Percentiles rank a stretch among this genome's conserved stretches.
phyloP scores from a whole-genome alignment of 2,797 vertebrate genomes.

The Chrosomus eos region DNA sequence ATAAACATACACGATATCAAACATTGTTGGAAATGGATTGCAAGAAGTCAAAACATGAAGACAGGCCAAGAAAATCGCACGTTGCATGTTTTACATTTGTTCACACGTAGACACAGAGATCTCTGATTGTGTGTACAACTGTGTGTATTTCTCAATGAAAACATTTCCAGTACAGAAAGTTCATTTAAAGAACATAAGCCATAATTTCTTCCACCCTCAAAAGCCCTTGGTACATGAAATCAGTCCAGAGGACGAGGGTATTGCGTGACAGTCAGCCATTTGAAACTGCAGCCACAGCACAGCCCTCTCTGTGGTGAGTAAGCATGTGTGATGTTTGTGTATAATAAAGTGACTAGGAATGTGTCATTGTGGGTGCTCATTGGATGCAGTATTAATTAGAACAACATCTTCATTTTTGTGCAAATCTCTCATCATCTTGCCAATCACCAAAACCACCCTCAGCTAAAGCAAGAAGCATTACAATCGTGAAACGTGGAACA shows the following conservation, averaged over 20 bases:
- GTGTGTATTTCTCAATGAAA: conserved; percentile 34
- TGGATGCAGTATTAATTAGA: conserved; percentile 62
- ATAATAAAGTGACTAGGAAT: conserved; percentile 10
- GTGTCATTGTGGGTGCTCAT: conserved; percentile 35
- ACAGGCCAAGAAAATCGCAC: not conserved
- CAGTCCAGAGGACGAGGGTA: conserved; percentile 21
- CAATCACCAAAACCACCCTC: conserved; percentile 64
- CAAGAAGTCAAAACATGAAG: not conserved
- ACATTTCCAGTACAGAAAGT: conserved; percentile 34
- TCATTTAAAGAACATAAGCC: conserved; percentile 37
- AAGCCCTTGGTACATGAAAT: conserved; percentile 21
- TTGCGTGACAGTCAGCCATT: conserved; percentile 45
- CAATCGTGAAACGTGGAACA: conserved; percentile 62
- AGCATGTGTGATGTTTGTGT: conserved; percentile 29
- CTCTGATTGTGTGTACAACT: conserved; percentile 49
- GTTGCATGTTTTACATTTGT: not conserved
- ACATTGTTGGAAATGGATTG: conserved; percentile 4
- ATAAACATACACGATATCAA: conserved; percentile 27
- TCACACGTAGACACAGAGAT: conserved; percentile 32
- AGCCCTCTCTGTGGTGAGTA: conserved; percentile 30
- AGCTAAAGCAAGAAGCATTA: conserved; percentile 60
- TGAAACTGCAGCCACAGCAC: conserved; percentile 32
- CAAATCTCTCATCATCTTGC: conserved; percentile 60
- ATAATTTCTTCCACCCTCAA: conserved; percentile 33
- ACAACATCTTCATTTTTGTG: conserved; percentile 52